Evolutionary conservation across 2,113 vertebrate species (phyloP).

Genomic region (Solenodon paradoxus): DNA sequence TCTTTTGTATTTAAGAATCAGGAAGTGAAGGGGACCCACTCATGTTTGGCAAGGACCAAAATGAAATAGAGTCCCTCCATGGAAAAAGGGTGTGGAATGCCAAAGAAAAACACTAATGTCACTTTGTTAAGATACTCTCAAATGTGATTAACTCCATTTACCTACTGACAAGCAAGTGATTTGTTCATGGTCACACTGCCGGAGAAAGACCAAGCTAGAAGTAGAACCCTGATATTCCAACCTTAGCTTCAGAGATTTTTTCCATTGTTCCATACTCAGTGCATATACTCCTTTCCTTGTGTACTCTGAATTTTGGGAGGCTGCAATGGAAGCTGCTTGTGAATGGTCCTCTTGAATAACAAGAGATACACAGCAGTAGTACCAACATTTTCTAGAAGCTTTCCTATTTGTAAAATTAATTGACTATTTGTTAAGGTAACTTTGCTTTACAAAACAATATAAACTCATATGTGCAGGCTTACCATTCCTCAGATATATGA

Average conservation of each 20-base stretch:
- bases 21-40: not conserved
- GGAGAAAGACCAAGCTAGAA: not conserved
- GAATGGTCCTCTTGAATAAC: not conserved
- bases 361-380: not conserved
- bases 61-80: not conserved
- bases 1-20: not conserved
- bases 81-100: not conserved
- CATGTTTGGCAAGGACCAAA: not conserved
- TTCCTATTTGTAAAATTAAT: too few relatives aligned
- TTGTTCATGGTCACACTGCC: not conserved
- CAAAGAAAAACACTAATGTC: not conserved
- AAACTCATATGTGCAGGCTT: too few relatives aligned
- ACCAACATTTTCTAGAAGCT: not conserved
- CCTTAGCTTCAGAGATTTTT: not conserved
- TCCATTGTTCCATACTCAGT: not conserved
- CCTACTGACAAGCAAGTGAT: not conserved
- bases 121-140: conserved; percentile 1
- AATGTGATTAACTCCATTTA: not conserved
- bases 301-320: not conserved
- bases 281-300: not conserved
- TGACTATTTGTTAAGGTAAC: too few relatives aligned
- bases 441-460: too few relatives aligned
- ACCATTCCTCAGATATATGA: too few relatives aligned
- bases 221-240: not conserved
- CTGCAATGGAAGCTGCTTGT: not conserved